Conservation (phyloP, 2,888 invertebrate species). For the Sminthurides aquaticus region DNA sequence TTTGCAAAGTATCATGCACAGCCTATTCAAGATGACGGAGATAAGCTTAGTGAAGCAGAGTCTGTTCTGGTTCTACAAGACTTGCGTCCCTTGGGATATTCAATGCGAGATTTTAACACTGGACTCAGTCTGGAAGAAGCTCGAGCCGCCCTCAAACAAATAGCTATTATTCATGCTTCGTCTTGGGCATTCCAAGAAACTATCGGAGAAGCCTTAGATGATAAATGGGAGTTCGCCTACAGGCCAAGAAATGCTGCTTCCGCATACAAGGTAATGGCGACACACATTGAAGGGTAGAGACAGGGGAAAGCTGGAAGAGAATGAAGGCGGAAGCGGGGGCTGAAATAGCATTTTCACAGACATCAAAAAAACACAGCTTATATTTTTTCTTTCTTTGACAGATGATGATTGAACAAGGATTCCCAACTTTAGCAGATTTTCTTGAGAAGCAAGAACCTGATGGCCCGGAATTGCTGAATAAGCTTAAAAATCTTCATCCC, state of each 20-base stretch:
- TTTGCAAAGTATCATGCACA: conserved; percentile 41
- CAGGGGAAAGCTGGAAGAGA: too few relatives aligned
- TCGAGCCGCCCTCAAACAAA: conserved; percentile 35
- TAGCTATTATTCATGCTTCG: conserved; percentile 43
- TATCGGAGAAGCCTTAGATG: conserved; percentile 22
- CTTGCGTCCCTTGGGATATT: conserved; percentile 41
- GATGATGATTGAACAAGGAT: conserved; percentile 43
- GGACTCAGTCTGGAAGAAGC: conserved; percentile 43
- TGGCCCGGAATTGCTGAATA: conserved; percentile 36
- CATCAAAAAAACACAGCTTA: too few relatives aligned
- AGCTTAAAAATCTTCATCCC: conserved; percentile 39
- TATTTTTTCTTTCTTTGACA: conserved; percentile 13
- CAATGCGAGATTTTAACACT: conserved; percentile 42
- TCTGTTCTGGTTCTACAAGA: conserved; percentile 45
- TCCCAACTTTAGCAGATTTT: conserved; percentile 40
- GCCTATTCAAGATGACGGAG: conserved; percentile 25
- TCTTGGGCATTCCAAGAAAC: conserved; percentile 40
- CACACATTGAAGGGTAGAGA: too few relatives aligned
- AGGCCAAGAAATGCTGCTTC: conserved; percentile 41
- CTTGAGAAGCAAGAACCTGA: conserved; percentile 40
- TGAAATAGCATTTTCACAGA: too few relatives aligned
- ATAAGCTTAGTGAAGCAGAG: conserved; percentile 42
- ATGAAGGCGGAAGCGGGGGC: too few relatives aligned
- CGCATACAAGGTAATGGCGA: conserved; percentile 37
- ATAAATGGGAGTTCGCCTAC: conserved; percentile 42